Evolutionary conservation across 2,797 vertebrate genomes (phyloP).

Genomic region (Euthynnus affinis): DNA sequence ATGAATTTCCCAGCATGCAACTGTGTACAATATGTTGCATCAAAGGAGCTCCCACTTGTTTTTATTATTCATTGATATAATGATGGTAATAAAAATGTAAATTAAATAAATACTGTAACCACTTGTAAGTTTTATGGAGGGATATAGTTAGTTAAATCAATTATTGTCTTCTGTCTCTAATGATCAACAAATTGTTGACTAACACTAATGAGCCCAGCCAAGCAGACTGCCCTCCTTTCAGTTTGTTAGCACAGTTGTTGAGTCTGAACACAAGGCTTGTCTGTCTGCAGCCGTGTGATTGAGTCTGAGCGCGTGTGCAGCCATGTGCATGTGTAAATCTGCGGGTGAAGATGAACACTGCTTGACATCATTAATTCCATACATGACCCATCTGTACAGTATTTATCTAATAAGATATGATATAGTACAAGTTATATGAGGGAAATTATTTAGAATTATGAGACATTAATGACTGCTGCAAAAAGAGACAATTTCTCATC

Average conservation of each 20-base stretch:
- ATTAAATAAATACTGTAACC: background rate
- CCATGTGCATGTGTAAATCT: conserved; percentile 34
- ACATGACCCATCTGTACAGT: background rate
- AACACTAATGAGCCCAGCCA: conserved; percentile 60
- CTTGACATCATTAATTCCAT: background rate
- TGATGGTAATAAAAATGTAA: background rate
- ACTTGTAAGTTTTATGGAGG: background rate
- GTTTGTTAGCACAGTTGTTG: conserved; percentile 60
- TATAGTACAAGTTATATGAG: background rate
- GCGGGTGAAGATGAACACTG: conserved; percentile 13
- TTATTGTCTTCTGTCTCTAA: conserved; percentile 44
- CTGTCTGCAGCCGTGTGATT: conserved; percentile 53
- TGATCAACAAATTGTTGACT: conserved; percentile 63
- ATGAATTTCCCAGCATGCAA: conserved; percentile 7
- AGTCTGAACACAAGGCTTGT: conserved; percentile 67
- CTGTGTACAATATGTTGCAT: background rate
- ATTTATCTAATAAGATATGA: background rate
- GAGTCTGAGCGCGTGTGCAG: conserved; percentile 30
- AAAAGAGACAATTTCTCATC: background rate
- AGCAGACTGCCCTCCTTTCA: conserved; percentile 71
- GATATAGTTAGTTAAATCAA: background rate
- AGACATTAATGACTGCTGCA: background rate
- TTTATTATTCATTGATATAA: background rate
- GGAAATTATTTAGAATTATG: background rate
- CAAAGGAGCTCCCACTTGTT: background rate